Evolutionary conservation across 2,113 vertebrate genomes (phyloP).

Genomic region (Nipponia nippon): DNA sequence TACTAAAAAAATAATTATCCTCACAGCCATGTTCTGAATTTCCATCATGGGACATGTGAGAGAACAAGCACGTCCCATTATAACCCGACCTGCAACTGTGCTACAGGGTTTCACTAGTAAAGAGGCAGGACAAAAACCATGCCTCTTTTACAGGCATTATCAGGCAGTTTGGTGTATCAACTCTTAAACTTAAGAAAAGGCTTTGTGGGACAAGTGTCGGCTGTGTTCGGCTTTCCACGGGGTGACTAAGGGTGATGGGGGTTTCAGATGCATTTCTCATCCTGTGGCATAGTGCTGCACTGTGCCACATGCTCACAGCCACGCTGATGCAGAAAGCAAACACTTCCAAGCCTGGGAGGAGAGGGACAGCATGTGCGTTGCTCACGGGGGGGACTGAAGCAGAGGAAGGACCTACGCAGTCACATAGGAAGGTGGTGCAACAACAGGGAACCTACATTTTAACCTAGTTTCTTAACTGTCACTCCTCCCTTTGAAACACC

Average conservation of each 20-base stretch:
- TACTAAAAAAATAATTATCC: neutral
- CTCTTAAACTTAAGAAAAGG: neutral
- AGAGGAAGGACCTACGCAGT: neutral
- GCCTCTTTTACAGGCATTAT: neutral
- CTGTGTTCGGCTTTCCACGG: neutral
- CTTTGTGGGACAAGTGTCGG: neutral
- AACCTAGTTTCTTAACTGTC: neutral
- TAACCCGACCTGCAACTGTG: neutral
- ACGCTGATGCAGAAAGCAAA: neutral
- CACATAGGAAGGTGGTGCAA: neutral
- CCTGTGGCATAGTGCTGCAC: rapidly evolving
- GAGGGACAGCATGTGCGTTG: rapidly evolving
- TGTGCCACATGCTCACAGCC: neutral
- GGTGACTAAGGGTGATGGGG: too few relatives aligned
- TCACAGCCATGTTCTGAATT: neutral
- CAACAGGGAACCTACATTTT: neutral
- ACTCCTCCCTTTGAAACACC: neutral
- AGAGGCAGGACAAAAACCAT: neutral
- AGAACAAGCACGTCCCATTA: neutral
- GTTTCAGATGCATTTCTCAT: neutral
- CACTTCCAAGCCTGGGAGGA: neutral
- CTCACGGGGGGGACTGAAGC: rapidly evolving
- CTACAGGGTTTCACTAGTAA: neutral
- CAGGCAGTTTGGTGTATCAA: neutral
- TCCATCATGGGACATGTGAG: neutral